Percentiles rank a stretch among this genome's conserved stretches.
Evolutionary conservation across 1,140 invertebrate species (phyloP).

Genomic region (Adoxophyes honmai): DNA sequence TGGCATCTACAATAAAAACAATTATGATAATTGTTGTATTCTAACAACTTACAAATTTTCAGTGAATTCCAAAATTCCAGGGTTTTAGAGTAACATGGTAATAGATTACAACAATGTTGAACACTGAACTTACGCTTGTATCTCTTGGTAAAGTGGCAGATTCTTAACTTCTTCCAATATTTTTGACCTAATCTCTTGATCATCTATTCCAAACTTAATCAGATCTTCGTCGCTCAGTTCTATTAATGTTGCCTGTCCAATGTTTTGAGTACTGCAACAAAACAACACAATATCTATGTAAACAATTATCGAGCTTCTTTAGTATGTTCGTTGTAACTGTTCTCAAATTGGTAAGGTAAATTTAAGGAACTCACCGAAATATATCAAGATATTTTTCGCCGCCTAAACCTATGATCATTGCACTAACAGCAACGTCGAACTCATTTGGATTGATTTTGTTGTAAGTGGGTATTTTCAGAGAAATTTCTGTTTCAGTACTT

Average conservation of each 20-base stretch:
- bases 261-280: constrained; percentile 57
- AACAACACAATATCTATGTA: not conserved
- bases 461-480: not conserved
- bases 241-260: constrained; percentile 58
- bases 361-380: constrained; percentile 49
- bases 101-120: too few species aligned
- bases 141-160: constrained; percentile 58
- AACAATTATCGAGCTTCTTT: not conserved
- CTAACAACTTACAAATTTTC: constrained; percentile 8
- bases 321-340: not conserved
- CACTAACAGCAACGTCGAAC: constrained; percentile 59
- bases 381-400: constrained; percentile 65
- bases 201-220: constrained; percentile 59
- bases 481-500: constrained; percentile 3
- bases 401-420: constrained; percentile 52
- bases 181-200: constrained; percentile 46
- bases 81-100: too few species aligned
- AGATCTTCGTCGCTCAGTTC: constrained; percentile 68
- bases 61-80: too few species aligned
- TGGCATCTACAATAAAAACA: constrained; percentile 25
- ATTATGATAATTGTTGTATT: constrained; percentile 15
- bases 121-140: constrained; percentile 40
- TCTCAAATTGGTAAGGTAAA: not conserved
- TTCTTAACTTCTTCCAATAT: constrained; percentile 58
- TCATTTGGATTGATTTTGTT: constrained; percentile 50